These are phyloP conservation scores for Pseudonaja textilis DNA, from an alignment of 2,113 vertebrate genomes.

Conservation along the genomic window DNA sequence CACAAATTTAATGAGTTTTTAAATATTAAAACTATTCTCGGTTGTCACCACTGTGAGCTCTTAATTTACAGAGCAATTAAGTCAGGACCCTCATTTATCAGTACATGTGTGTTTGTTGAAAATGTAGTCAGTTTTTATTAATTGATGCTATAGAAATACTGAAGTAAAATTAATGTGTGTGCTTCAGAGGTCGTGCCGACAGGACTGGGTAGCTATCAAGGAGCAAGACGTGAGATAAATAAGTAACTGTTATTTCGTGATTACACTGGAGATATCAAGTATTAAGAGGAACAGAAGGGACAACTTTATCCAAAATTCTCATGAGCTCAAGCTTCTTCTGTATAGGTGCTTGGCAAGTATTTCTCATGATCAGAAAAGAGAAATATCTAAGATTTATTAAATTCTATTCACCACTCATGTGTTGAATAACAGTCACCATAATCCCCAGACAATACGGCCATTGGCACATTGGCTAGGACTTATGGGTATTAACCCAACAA, in stretches of 20 bases:
- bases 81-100: slow-evolving; percentile 96
- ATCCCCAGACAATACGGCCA: neutral
- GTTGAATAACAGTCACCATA: neutral
- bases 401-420: slow-evolving; percentile 34
- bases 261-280: slow-evolving; percentile 78
- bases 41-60: slow-evolving; percentile 91
- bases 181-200: slow-evolving; percentile 85
- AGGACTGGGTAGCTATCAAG: slow-evolving; percentile 72
- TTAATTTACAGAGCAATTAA: slow-evolving; percentile 99
- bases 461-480: neutral
- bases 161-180: slow-evolving; percentile 92
- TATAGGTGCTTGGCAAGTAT: slow-evolving; percentile 69
- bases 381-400: slow-evolving; percentile 77
- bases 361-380: slow-evolving; percentile 76
- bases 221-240: slow-evolving; percentile 79
- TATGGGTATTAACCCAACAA: neutral
- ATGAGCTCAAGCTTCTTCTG: slow-evolving; percentile 68
- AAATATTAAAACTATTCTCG: slow-evolving; percentile 95
- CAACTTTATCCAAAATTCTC: slow-evolving; percentile 68
- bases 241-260: slow-evolving; percentile 71
- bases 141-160: slow-evolving; percentile 88
- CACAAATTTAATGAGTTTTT: slow-evolving; percentile 95
- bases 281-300: slow-evolving; percentile 72
- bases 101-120: slow-evolving; percentile 87
- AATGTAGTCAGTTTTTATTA: slow-evolving; percentile 98